Percentiles rank a stretch among this genome's conserved stretches.
Evolutionary conservation across 2,113 vertebrate genomes (phyloP).

Genomic region (Epinephelus moara): DNA sequence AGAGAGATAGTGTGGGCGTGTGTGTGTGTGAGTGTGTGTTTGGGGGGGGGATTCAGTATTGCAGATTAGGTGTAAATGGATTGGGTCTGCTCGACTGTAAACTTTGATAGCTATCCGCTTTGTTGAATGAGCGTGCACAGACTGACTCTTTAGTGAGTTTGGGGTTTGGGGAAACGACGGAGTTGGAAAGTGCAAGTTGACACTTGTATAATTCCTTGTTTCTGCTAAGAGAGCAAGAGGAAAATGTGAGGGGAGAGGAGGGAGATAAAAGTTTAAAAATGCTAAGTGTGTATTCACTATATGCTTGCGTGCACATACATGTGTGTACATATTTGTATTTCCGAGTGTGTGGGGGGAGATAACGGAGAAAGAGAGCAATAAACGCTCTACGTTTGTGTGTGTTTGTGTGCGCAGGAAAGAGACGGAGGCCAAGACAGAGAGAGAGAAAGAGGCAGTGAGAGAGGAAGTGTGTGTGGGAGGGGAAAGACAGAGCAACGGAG

Average conservation of each 20-base stretch:
- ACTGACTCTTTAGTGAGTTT: conserved; percentile 56
- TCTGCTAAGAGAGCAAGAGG: conserved; percentile 49
- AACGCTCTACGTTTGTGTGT: conserved; percentile 32
- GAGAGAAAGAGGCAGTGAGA: conserved; percentile 53
- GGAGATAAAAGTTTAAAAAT: conserved; percentile 53
- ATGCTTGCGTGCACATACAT: conserved; percentile 23
- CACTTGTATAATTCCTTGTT: conserved; percentile 61
- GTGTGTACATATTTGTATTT: conserved; percentile 51
- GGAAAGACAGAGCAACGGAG: conserved; percentile 64
- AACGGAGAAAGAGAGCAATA: conserved; percentile 59
- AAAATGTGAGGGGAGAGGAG: conserved; percentile 30
- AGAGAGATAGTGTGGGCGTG: conserved; percentile 18
- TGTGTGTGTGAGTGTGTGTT: neutral
- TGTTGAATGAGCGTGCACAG: conserved; percentile 44
- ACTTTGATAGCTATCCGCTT: conserved; percentile 61
- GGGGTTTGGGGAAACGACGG: conserved; percentile 39
- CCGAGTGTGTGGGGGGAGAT: conserved; percentile 59
- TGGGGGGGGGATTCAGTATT: conserved; percentile 31
- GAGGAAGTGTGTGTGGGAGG: conserved; percentile 69
- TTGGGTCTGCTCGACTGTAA: conserved; percentile 67
- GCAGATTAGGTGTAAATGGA: conserved; percentile 78
- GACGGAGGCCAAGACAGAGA: conserved; percentile 63
- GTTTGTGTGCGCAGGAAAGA: conserved; percentile 32
- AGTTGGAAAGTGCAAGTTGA: conserved; percentile 54
- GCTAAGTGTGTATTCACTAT: conserved; percentile 17